Evolutionary conservation across 2,797 vertebrate species (phyloP), one percentile per base, ranked within the genome.

Genomic region (Ceyx erithaca): DNA sequence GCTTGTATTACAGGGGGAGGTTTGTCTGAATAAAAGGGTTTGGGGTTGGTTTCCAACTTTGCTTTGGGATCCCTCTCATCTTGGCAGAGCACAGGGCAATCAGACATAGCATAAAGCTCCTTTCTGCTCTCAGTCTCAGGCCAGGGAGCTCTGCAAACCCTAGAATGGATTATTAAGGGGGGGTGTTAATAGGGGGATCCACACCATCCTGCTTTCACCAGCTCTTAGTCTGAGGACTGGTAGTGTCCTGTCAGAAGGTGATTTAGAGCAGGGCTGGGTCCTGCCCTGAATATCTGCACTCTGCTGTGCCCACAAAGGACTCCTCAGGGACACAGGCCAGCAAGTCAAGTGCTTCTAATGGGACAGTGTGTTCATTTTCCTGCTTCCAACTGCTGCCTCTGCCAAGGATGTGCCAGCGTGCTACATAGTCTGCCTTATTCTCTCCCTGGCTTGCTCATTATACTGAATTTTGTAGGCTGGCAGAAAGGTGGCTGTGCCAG

Each of bases 311-410:
- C 79, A 90, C 85, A 95, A 85, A 95, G 45, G 70, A 48, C 70
- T 92, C 82, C 26, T 26, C 37, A 78, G 79, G 81, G 66, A 92
- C 51, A 62, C 0, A 8, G 89, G 94, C 93, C 95, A 96, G 81
- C 79, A 58, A 92, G 89, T 96, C 89, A 90, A 93, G 95, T 95
- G 87, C 89, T 72, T 95, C 46, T 89, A 90, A 75, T 69, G 79
- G 87, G 81, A 78, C 89, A 95, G 78, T 21, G 64, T 22, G 90
- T 79, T 92, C 82, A 87, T 94, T 92, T 85, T 92, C 92, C 85
- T 93, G 79, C 90, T 79, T 93, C 84, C 58, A 72, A 48, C 21
- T 80, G 68, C 83, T 93, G 81, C 80, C 0, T 25, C 66, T 83
- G 90, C 88, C 88, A 92, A 92, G 81, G 88, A 93, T 54, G 72